Base-by-base conservation (phyloP, 1,140 invertebrate species). In the Babylonia areolata region DNA sequence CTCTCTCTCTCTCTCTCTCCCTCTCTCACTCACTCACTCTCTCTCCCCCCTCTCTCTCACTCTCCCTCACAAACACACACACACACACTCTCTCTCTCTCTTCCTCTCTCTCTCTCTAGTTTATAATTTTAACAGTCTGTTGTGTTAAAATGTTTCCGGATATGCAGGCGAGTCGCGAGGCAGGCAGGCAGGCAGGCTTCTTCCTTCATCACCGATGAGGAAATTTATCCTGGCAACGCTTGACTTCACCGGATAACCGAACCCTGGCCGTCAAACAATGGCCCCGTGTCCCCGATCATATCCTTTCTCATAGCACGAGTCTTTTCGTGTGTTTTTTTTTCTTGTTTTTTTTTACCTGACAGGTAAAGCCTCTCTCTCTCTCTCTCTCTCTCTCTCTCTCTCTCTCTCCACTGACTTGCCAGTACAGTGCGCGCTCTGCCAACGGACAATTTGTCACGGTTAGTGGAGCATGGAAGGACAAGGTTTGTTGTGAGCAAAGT, bases 361-460 rank as follows among this genome's bases (percentile, higher is more conserved):
- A 73, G 31, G 71, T 15, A 31, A 31, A 2, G 31, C n/a, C 71
- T 17, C 46, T 73, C 31, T n/a, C 12, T 73, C 20, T 33, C n/a
- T n/a, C n/a, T n/a, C n/a, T n/a, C n/a, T n/a, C n/a, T n/a, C n/a
- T n/a, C n/a, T n/a, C n/a, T n/a, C n/a, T n/a, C n/a, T n/a, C n/a
- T n/a, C n/a, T n/a, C n/a, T n/a, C n/a, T n/a, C n/a, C n/a, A n/a
- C n/a, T n/a, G n/a, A n/a, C n/a, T n/a, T n/a, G n/a, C n/a, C n/a
- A n/a, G 71, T 35, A 31, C 31, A 1, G 71, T 9, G 71, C 71
- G 28, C n/a, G 28, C 31, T 6, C n/a, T 33, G 28, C 31, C 12
- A 15, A 73, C 71, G n/a, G 71, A 73, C 35, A 73, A 73, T 73
- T 73, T 9, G 71, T 73, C 71, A 73, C 35, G 71, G 31, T 15